Conservation (phyloP, 2,888 invertebrate species). For the Amphipoea lucens region DNA sequence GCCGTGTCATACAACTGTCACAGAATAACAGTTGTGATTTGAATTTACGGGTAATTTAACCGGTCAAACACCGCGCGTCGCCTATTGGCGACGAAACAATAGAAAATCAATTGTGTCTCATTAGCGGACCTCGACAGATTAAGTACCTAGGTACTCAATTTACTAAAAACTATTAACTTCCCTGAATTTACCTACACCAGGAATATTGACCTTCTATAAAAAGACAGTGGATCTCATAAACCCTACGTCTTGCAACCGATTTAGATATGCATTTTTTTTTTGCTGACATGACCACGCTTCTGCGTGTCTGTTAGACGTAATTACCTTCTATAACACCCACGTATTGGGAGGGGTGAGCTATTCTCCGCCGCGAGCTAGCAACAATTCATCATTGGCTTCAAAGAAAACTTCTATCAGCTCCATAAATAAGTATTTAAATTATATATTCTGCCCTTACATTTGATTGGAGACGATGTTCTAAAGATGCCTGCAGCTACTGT, state of each 20-base stretch:
- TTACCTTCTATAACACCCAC: neutral
- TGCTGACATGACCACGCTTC: neutral
- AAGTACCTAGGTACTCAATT: neutral
- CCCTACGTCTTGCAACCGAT: neutral
- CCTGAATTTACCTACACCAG: neutral
- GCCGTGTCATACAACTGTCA: neutral
- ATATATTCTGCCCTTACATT: neutral
- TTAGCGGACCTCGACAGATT: no score
- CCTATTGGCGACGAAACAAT: no score
- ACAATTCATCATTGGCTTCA: constrained; percentile 11
- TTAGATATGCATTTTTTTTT: neutral
- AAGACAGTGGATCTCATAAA: neutral
- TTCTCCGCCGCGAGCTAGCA: constrained; percentile 4
- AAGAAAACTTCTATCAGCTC: neutral
- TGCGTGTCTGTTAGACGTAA: neutral
- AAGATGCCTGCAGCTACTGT: constrained; percentile 25
- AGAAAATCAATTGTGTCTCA: no score
- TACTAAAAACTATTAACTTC: neutral
- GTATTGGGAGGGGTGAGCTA: neutral
- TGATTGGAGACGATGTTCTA: constrained; percentile 18
- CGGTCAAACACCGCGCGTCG: no score
- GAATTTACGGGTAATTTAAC: neutral
- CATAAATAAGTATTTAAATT: constrained; percentile 6
- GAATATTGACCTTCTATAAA: neutral
- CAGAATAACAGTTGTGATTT: neutral